Conservation (phyloP, 1,140 invertebrate species). For the Halyomorpha halys region DNA sequence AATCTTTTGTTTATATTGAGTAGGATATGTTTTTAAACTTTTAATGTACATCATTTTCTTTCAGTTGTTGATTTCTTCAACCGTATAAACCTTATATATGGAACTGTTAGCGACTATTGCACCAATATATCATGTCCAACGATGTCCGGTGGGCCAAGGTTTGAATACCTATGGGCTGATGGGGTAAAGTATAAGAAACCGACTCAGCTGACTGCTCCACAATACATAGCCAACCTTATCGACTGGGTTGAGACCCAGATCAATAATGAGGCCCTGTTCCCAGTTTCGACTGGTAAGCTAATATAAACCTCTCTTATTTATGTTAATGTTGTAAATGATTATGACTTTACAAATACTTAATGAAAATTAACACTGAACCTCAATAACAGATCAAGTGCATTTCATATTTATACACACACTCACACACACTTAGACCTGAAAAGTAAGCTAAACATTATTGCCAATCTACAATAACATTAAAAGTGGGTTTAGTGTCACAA, state of each 20-base stretch:
- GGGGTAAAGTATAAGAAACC: constrained; percentile 79
- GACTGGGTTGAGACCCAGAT: constrained; percentile 92
- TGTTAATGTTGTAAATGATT: no score
- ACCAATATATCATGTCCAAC: constrained; percentile 77
- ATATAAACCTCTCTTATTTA: not conserved
- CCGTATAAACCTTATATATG: constrained; percentile 87
- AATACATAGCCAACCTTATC: constrained; percentile 82
- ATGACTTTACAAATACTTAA: no score
- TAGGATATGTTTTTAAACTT: not conserved
- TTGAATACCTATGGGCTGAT: constrained; percentile 92
- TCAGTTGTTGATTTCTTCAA: constrained; percentile 94
- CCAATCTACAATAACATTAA: no score
- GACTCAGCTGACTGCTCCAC: constrained; percentile 72
- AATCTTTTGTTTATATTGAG: not conserved
- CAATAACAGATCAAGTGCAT: no score
- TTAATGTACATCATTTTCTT: not conserved
- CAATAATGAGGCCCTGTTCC: constrained; percentile 81
- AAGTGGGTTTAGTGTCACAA: no score
- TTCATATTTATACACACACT: no score
- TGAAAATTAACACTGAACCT: no score
- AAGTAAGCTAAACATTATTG: no score
- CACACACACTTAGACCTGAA: no score
- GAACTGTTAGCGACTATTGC: constrained; percentile 81
- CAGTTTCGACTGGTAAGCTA: constrained; percentile 47
- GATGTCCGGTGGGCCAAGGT: constrained; percentile 80